A percentile compares a stretch with the other conserved stretches of the same genome.
These are phyloP conservation scores for Kryphioiulus occultus DNA, from an alignment of 2,888 invertebrate species.

Conservation along the genomic window DNA sequence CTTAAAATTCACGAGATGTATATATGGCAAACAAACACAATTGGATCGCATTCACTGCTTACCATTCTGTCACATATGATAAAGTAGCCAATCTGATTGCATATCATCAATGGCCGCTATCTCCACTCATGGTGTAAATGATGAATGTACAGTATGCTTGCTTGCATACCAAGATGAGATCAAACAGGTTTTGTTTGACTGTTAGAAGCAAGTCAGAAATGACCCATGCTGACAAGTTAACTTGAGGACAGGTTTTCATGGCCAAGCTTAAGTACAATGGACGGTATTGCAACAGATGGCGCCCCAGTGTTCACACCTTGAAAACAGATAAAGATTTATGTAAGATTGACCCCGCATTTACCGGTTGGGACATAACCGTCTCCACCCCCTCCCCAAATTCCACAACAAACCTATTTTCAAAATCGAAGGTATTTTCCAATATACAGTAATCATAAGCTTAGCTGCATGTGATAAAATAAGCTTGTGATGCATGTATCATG, in stretches of 20 bases:
- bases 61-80: neutral
- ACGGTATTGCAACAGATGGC: neutral
- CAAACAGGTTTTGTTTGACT: neutral
- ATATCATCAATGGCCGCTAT: neutral
- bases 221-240: neutral
- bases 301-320: slow-evolving; percentile 6
- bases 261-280: neutral
- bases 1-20: neutral
- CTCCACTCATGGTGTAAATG: neutral
- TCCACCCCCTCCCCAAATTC: neutral
- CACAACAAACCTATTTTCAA: no score
- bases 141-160: neutral
- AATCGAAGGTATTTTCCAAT: no score
- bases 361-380: neutral
- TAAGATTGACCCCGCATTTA: neutral
- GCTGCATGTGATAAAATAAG: no score
- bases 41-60: neutral
- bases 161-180: neutral
- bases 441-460: no score
- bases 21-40: neutral
- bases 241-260: slow-evolving; percentile 7
- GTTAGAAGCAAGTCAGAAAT: neutral
- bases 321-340: neutral
- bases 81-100: neutral
- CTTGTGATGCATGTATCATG: no score